Percentiles rank a stretch among this genome's conserved stretches.
These are phyloP conservation scores for Drosophila orena DNA, from an alignment of 1,140 invertebrate genomes.

Conservation along the genomic window DNA sequence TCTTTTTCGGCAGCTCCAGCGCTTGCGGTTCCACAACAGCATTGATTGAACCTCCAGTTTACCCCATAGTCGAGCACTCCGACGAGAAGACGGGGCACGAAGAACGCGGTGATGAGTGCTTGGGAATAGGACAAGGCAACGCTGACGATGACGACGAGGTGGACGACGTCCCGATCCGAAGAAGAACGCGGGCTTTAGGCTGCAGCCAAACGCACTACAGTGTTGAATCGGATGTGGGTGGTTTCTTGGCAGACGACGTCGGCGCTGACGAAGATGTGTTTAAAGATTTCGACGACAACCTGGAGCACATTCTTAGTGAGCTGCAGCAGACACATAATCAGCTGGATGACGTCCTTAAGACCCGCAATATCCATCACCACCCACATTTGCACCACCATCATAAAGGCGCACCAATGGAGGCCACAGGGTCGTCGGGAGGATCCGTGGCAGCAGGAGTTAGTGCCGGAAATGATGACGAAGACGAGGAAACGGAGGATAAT, in stretches of 20 bases:
- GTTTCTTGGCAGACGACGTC: conserved; percentile 64
- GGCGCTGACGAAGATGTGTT: conserved; percentile 77
- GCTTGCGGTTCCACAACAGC: conserved; percentile 77
- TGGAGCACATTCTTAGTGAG: conserved; percentile 72
- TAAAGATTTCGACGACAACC: conserved; percentile 79
- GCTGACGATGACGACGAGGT: conserved; percentile 76
- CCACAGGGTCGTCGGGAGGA: neutral
- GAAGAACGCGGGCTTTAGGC: conserved; percentile 64
- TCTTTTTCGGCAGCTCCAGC: conserved; percentile 89
- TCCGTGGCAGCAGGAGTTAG: too few relatives aligned
- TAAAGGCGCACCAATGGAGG: neutral
- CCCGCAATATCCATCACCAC: conserved; percentile 18
- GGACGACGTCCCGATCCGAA: conserved; percentile 63
- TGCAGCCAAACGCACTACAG: conserved; percentile 74
- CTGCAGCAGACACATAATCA: conserved; percentile 69
- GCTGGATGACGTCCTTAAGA: conserved; percentile 67
- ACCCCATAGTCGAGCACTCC: conserved; percentile 93
- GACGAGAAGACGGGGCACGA: conserved; percentile 87
- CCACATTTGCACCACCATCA: conserved; percentile 2
- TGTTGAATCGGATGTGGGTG: conserved; percentile 78
- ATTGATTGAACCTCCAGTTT: conserved; percentile 87
- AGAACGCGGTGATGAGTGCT: conserved; percentile 42
- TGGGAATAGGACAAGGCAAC: conserved; percentile 40
- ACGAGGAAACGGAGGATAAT: conserved; percentile 87
- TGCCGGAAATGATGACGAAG: conserved; percentile 42